Percentiles rank a stretch among this genome's conserved stretches.
Conservation (phyloP, 1,140 invertebrate genomes). For the Drosophila oshimai region DNA sequence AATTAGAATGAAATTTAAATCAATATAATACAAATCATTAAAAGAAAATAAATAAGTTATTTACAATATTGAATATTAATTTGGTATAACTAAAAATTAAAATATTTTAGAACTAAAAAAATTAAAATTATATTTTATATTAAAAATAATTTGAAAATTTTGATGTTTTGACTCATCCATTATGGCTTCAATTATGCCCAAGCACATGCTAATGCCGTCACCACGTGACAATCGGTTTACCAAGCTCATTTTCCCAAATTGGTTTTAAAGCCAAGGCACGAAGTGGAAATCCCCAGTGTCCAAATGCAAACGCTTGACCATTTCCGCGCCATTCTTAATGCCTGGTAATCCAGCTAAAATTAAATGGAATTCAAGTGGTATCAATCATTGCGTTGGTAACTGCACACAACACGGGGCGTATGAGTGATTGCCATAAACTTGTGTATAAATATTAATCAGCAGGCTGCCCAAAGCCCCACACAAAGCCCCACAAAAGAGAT, state of each 20-base stretch:
- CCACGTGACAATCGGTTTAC: constrained; percentile 22
- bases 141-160: too few relatives aligned
- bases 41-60: too few relatives aligned
- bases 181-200: background rate
- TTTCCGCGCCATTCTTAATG: constrained; percentile 37
- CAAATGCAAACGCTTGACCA: constrained; percentile 55
- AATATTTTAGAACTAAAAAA: too few relatives aligned
- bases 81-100: too few relatives aligned
- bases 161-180: background rate
- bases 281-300: background rate
- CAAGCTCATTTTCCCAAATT: constrained; percentile 32
- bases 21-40: too few relatives aligned
- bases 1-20: too few relatives aligned
- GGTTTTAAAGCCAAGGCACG: constrained; percentile 45
- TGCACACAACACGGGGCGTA: constrained; percentile 20
- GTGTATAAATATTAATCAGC: constrained; percentile 54
- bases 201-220: background rate
- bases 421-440: constrained; percentile 66
- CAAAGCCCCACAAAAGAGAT: constrained; percentile 29
- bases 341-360: constrained; percentile 45
- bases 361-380: constrained; percentile 62
- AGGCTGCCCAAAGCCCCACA: background rate
- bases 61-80: too few relatives aligned
- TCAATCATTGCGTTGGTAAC: constrained; percentile 60
- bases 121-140: too few relatives aligned